A percentile compares a stretch with the other conserved stretches of the same genome.
These are phyloP conservation scores for Numenius arquata DNA, from an alignment of 2,113 vertebrate species.

Conservation along the genomic window DNA sequence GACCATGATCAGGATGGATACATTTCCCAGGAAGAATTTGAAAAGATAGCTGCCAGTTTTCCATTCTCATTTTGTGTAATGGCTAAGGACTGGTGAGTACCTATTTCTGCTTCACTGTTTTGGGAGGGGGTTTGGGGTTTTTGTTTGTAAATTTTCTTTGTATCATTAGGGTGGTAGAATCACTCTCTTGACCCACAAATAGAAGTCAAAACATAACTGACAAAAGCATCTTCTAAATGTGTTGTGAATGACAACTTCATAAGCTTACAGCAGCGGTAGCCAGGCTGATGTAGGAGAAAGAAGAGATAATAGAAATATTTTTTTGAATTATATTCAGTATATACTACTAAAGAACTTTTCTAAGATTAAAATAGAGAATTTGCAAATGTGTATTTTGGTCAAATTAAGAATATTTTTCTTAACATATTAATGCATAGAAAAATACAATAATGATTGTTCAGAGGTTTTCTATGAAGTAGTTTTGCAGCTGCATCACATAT, in stretches of 20 bases:
- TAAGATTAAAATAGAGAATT: neutral
- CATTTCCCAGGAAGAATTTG: conserved; percentile 95
- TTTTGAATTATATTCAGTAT: neutral
- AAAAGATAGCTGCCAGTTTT: conserved; percentile 95
- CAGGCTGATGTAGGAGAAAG: neutral
- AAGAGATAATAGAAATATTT: neutral
- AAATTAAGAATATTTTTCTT: neutral
- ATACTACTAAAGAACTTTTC: neutral
- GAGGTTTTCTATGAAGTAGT: neutral
- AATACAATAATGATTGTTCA: neutral
- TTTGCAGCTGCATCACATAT: neutral
- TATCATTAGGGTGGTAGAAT: neutral
- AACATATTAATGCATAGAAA: neutral
- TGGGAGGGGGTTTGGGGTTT: neutral
- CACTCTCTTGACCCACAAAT: neutral
- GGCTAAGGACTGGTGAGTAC: conserved; percentile 92
- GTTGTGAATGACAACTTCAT: neutral
- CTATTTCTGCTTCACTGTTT: neutral
- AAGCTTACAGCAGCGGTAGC: neutral
- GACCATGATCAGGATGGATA: conserved; percentile 94
- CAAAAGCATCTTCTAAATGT: neutral
- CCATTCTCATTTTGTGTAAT: conserved; percentile 97
- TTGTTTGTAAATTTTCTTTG: neutral
- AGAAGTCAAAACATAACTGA: neutral
- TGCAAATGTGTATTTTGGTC: neutral